A percentile compares a stretch with the other conserved stretches of the same genome.
Conservation (phyloP, 2,888 invertebrate genomes). For the Aphodius sticticus region DNA sequence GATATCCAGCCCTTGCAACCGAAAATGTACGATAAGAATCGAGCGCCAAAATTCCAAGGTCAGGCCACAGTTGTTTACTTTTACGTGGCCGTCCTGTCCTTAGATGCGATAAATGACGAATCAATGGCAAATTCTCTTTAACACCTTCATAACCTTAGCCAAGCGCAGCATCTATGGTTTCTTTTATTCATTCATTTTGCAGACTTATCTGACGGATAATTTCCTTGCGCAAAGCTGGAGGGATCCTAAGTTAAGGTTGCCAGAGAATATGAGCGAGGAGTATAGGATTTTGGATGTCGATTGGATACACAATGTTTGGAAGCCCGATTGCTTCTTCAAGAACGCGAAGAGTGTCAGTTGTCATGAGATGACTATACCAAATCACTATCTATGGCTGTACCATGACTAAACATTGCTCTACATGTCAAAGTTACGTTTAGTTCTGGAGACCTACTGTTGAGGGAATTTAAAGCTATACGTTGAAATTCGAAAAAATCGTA, state of each 20-base stretch:
- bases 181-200: slow-evolving; percentile 43
- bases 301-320: slow-evolving; percentile 91
- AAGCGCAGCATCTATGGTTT: background rate
- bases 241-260: slow-evolving; percentile 85
- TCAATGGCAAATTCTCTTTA: slow-evolving; percentile 75
- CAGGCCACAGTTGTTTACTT: slow-evolving; percentile 91
- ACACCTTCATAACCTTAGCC: background rate
- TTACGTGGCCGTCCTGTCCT: slow-evolving; percentile 87
- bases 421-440: slow-evolving; percentile 79
- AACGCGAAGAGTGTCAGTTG: slow-evolving; percentile 93
- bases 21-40: slow-evolving; percentile 89
- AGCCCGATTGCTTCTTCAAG: slow-evolving; percentile 93
- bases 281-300: slow-evolving; percentile 89
- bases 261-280: slow-evolving; percentile 94
- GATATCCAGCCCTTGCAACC: slow-evolving; percentile 86
- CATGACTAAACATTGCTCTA: slow-evolving; percentile 91
- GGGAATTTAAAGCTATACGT: too few species aligned
- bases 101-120: slow-evolving; percentile 96
- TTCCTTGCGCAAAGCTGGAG: slow-evolving; percentile 94
- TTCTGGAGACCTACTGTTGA: too few species aligned
- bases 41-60: slow-evolving; percentile 84
- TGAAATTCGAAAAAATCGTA: too few species aligned
- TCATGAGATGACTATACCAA: slow-evolving; percentile 94
- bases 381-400: slow-evolving; percentile 91
- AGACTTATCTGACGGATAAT: slow-evolving; percentile 94